phyloP scores from a whole-genome alignment of 2,888 invertebrate genomes.

The Aspidiotus rigidus region DNA sequence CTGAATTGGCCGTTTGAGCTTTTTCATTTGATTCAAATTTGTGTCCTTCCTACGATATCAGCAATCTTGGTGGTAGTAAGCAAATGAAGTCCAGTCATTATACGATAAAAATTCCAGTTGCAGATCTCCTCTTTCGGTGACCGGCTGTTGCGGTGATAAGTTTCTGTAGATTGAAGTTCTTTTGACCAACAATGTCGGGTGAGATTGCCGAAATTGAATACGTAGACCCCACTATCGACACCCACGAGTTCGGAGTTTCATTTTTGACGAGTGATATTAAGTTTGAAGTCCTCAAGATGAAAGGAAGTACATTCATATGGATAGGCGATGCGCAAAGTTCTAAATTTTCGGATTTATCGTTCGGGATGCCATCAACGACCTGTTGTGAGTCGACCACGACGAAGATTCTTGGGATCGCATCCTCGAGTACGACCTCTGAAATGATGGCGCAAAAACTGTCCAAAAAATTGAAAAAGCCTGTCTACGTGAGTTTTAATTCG shows the following conservation, averaged over 20 bases:
- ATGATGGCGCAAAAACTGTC: constrained; percentile 17
- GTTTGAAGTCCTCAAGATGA: constrained; percentile 25
- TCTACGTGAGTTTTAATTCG: constrained; percentile 23
- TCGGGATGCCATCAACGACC: constrained; percentile 1
- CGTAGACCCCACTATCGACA: constrained; percentile 5
- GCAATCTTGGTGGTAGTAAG: no score
- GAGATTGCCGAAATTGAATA: constrained; percentile 11
- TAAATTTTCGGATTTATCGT: constrained; percentile 17
- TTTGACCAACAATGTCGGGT: no score
- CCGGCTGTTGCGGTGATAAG: no score
- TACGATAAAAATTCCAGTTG: no score
- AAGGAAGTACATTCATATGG: constrained; percentile 15
- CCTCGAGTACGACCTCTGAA: constrained; percentile 10
- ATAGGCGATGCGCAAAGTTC: constrained; percentile 11
- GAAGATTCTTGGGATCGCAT: constrained; percentile 23
- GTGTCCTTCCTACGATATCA: no score
- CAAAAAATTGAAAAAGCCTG: constrained; percentile 23
- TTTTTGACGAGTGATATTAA: constrained; percentile 8
- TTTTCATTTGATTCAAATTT: no score
- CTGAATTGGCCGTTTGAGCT: no score
- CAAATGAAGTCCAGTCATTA: no score
- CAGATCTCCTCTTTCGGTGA: no score
- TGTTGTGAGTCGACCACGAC: constrained; percentile 2
- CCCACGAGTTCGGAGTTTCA: constrained; percentile 15
- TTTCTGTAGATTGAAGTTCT: no score